These are phyloP conservation scores for Tetranychus piercei DNA, from an alignment of 2,888 invertebrate genomes.

Conservation along the genomic window DNA sequence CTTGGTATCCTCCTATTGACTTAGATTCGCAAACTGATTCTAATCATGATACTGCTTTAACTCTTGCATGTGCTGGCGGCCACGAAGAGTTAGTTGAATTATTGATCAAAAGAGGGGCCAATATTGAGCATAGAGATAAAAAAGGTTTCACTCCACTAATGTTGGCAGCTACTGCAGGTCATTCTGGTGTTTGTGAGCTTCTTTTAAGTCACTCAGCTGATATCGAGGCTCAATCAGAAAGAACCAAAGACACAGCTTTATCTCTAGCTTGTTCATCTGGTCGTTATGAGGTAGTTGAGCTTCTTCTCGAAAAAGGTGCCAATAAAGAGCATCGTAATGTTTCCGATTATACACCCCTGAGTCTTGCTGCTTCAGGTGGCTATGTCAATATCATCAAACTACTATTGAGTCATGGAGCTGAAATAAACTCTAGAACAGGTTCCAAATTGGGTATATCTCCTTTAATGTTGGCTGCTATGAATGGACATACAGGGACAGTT, in stretches of 20 bases:
- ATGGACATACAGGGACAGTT: constrained; percentile 86
- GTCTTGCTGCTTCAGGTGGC: constrained; percentile 90
- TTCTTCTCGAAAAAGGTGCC: constrained; percentile 66
- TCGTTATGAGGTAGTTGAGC: constrained; percentile 82
- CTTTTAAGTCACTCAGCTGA: constrained; percentile 49
- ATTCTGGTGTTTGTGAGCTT: background rate
- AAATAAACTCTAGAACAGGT: constrained; percentile 90
- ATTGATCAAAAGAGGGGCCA: constrained; percentile 71
- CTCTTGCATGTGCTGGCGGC: constrained; percentile 89
- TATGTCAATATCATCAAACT: constrained; percentile 95
- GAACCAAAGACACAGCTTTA: constrained; percentile 94
- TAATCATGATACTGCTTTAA: constrained; percentile 94
- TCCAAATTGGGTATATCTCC: constrained; percentile 96
- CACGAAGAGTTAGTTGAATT: constrained; percentile 87
- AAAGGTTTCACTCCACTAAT: constrained; percentile 96
- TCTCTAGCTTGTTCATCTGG: constrained; percentile 94
- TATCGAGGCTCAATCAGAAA: constrained; percentile 93
- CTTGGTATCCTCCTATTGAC: constrained; percentile 39
- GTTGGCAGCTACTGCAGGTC: constrained; percentile 52
- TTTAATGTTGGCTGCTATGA: constrained; percentile 97
- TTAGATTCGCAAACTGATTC: constrained; percentile 95
- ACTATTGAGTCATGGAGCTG: constrained; percentile 77
- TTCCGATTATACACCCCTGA: constrained; percentile 96
- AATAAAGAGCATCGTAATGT: constrained; percentile 97
- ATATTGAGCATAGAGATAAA: constrained; percentile 95